Percentiles rank a stretch among this genome's conserved stretches.
Conservation (phyloP, 2,797 vertebrate genomes). For the Muscicapa comitata region DNA sequence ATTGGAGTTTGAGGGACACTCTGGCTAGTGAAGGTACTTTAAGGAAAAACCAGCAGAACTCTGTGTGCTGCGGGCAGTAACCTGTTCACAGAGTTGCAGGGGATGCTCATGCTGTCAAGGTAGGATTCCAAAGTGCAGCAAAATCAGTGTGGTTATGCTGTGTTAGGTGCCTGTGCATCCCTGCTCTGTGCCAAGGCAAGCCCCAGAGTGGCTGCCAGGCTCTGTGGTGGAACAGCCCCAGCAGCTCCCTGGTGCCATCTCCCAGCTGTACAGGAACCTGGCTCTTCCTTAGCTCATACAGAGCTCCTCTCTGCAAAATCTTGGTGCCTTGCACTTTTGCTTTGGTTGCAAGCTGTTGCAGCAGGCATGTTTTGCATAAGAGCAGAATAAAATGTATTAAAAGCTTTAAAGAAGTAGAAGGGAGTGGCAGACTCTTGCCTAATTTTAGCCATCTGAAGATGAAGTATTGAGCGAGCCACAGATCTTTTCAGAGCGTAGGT, state of each 20-base stretch:
- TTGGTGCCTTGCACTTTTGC: background rate
- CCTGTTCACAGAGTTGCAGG: background rate
- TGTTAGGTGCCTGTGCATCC: background rate
- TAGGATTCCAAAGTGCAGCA: background rate
- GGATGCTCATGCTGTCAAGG: background rate
- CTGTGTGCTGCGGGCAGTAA: background rate
- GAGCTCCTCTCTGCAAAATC: background rate
- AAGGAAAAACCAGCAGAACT: background rate
- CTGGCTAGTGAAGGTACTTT: background rate
- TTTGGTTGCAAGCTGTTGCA: background rate
- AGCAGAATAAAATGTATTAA: background rate
- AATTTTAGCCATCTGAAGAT: background rate
- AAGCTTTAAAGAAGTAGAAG: background rate
- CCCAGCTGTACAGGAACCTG: background rate
- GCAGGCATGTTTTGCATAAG: background rate
- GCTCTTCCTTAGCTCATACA: background rate
- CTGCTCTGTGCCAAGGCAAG: background rate
- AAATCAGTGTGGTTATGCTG: background rate
- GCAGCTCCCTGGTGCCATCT: background rate
- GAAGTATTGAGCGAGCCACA: background rate
- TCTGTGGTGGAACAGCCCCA: background rate
- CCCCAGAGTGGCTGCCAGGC: rapidly evolving
- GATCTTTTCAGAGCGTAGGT: background rate
- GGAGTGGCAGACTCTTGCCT: background rate
- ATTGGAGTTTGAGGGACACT: background rate